Base-by-base conservation (phyloP, 2,888 invertebrate genomes). In the Sceliomorpha sp. region DNA sequence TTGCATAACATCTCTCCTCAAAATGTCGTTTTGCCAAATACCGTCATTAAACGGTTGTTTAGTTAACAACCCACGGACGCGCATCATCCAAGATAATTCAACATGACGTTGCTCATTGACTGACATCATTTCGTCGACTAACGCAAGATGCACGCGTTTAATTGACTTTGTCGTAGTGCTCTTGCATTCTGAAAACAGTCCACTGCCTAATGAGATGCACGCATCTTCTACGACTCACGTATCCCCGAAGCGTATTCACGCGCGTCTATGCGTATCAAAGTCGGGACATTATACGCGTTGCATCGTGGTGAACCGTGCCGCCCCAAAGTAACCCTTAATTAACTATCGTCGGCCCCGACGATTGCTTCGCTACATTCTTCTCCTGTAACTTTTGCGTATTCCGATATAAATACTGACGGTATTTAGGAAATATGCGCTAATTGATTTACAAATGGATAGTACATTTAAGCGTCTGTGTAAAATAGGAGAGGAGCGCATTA, bases 251-350 rank as follows among this genome's bases (percentile, higher is more conserved):
- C 55, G 67, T 67, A 39, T 55, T 60, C 55, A 32, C 55, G 68
- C 55, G 68, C 60, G 50, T 51, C 60, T 62, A 56, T 56, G 68
- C 68, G 69, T 63, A 58, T 63, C 69, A 58, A 31, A 69, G 59
- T 51, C 53, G 36, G 36, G 24, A 40, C 62, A 69, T 69, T 69
- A 53, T 59, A 69, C 44, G 59, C 63, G n/a, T n/a, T 64, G 55
- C 42, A 64, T 51, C 64, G 47, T 59, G 32, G 42, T 64, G 63
- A 68, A 68, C 71, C 68, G 51, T 64, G 56, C 9, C 64, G 62
- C 60, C 75, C 69, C 58, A 75, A 72, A 76, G 78, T 80, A 78
- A 78, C 75, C 79, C 81, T 83, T 82, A 83, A 83, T 83, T 83
- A 82, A 79, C 80, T 72, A 79, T 78, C 69, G 72, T 72, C 76